Evolutionary conservation across 2,888 invertebrate genomes (phyloP), one percentile per base, ranked within the genome.

Genomic region (Heteromyza rotundicornis): DNA sequence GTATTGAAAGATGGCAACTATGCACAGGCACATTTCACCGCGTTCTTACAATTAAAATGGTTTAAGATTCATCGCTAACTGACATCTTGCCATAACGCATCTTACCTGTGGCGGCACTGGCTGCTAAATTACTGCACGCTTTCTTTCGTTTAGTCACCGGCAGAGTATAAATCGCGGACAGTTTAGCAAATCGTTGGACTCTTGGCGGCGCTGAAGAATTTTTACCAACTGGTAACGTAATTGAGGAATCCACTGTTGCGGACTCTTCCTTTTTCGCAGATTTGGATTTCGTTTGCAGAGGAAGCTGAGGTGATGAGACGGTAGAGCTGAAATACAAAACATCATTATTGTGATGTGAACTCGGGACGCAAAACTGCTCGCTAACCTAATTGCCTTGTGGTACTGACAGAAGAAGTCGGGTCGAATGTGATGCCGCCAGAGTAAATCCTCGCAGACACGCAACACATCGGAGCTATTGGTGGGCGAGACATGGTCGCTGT

Each of bases 321-420:
- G 71, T 62, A 35, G 72, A 70, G 36, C 70, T 72, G 20, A 50
- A 67, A 58, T n/a, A 56, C 27, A n/a, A n/a, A n/a, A n/a, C n/a
- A n/a, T n/a, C n/a, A n/a, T n/a, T n/a, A n/a, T n/a, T n/a, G n/a
- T n/a, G n/a, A n/a, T n/a, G n/a, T n/a, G 27, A 27, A 5, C 27
- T 27, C 44, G 14, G 8, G 44, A 44, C 14, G 27, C 27, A 7
- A 7, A n/a, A 7, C 27, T 27, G 1, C 0, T 3, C 0, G 59
- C 79, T 71, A 74, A 84, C 82, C 84, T 84, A 69, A 86, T 80
- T 60, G 85, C 84, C 74, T 85, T 85, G 68, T 86, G 86, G 80
- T 90, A 88, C 68, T 88, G 86, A 83, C 92, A 92, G 84, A 92
- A 92, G 84, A 92, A 91, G 80, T 92, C 91, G 0, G 91, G 89